These are phyloP conservation scores for Amiota minor DNA, from an alignment of 2,888 invertebrate genomes.

Conservation along the genomic window DNA sequence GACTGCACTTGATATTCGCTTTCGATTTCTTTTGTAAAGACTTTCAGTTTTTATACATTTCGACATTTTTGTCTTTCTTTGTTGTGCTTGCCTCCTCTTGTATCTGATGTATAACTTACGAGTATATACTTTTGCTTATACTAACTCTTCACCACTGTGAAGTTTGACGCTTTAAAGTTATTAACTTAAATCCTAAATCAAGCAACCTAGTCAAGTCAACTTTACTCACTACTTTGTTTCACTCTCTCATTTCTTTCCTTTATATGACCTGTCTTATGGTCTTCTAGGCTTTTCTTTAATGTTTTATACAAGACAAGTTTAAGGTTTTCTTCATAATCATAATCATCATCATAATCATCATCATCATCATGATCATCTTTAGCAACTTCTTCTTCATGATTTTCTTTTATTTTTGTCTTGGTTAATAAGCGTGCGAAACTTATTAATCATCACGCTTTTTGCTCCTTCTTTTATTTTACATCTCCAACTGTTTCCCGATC, in stretches of 20 bases:
- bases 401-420: neutral
- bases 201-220: neutral
- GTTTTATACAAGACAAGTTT: neutral
- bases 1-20: slow-evolving; percentile 49
- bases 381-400: neutral
- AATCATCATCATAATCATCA: neutral
- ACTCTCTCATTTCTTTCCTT: neutral
- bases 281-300: neutral
- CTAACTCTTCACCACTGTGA: neutral
- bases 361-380: neutral
- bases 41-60: slow-evolving; percentile 57
- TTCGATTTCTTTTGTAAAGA: slow-evolving; percentile 60
- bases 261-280: neutral
- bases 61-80: neutral
- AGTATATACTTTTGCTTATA: neutral
- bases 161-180: neutral
- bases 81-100: neutral
- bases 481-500: too few species aligned
- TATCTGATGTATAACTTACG: slow-evolving; percentile 2
- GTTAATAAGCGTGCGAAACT: slow-evolving; percentile 36
- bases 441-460: slow-evolving; percentile 23
- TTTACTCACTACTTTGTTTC: slow-evolving; percentile 12
- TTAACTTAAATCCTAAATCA: neutral
- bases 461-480: neutral
- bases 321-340: neutral